Evolutionary conservation across 2,113 vertebrate species (phyloP), one percentile per base, ranked within the genome.

Genomic region (Nothoprocta perdicaria): DNA sequence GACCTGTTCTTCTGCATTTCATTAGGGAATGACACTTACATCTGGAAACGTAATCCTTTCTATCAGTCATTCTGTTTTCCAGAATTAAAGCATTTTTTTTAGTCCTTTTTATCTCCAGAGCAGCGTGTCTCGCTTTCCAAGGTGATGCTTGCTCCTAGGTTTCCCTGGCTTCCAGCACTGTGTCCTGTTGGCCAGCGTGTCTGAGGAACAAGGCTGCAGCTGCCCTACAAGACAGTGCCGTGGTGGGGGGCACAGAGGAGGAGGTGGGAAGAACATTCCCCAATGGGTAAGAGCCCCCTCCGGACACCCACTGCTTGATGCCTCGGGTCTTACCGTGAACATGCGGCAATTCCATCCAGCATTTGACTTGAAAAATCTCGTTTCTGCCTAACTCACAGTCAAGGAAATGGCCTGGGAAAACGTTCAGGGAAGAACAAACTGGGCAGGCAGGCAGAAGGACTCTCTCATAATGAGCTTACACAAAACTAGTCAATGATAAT

Each of bases 21-120:
- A 27, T 89, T 38, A 38, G 92, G 83, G 68, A 72, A 0, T 9
- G 33, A 84, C 76, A 60, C 1, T 38, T 73, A 41, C 35, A 72
- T 88, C 80, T 91, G 69, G 80, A 95, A 83, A 78, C n/a, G 18
- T 43, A 68, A 88, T 45, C 74, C 83, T 80, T 68, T 81, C 8
- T 90, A 38, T 81, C 2, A 6, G 24, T 87, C 33, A 3, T 62
- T 77, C 8, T 79, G 18, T 84, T 86, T 93, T 66, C 60, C 66
- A 46, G 77, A 46, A 55, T 84, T 77, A 86, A 80, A 69, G 55
- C 6, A 29, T 29, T 24, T 50, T 89, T 94, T 93, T 79, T 31
- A 0, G 0, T 69, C 24, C 27, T 35, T 29, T 14, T 58, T 41
- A 82, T 62, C 1, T 10, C 74, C 24, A 55, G 31, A 71, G 15